phyloP scores from a whole-genome alignment of 2,113 vertebrate genomes.

The Trachemys scripta region DNA sequence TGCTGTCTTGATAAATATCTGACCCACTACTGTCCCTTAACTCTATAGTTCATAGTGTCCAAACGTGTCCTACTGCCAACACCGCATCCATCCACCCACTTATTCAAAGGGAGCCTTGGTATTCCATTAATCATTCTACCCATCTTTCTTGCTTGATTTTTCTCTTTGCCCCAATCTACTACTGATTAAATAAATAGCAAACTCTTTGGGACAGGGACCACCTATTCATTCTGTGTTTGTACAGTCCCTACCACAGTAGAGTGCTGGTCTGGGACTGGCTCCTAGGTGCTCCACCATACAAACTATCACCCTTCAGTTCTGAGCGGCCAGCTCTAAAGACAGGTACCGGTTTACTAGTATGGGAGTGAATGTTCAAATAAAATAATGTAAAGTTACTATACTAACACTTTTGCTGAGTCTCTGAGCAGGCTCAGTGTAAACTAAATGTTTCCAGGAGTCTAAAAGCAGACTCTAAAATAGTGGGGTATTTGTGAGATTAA shows the following conservation, averaged over 20 bases:
- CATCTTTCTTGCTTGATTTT: background rate
- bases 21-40: slow-evolving; percentile 17
- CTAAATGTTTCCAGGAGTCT: background rate
- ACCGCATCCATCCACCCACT: background rate
- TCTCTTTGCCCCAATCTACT: background rate
- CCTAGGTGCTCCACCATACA: background rate
- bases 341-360: background rate
- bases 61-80: background rate
- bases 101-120: background rate
- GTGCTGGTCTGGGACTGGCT: background rate
- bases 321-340: background rate
- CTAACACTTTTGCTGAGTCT: background rate
- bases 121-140: slow-evolving; percentile 15
- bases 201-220: background rate
- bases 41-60: background rate
- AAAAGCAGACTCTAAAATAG: background rate
- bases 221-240: background rate
- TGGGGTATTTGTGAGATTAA: background rate
- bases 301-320: background rate
- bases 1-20: slow-evolving; percentile 30
- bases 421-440: fast-evolving
- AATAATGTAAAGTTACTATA: background rate
- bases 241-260: background rate
- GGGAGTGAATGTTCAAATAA: background rate
- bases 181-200: background rate